These are phyloP conservation scores for Pedicia rivosa DNA, from an alignment of 2,888 invertebrate genomes.

Conservation along the genomic window DNA sequence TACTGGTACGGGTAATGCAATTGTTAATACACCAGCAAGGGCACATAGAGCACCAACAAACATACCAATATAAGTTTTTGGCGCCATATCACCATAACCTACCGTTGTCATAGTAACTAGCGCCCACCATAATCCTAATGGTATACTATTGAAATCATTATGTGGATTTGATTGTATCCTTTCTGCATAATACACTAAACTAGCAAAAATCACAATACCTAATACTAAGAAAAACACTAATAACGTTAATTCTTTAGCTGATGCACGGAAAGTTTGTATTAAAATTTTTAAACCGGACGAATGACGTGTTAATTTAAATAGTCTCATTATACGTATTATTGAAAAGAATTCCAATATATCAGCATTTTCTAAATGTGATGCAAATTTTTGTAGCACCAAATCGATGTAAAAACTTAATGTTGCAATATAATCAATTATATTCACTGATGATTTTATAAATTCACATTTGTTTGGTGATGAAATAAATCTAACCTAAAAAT, in stretches of 20 bases:
- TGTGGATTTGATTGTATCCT: slow-evolving; percentile 87
- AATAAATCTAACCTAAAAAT: slow-evolving; percentile 56
- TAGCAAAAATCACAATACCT: slow-evolving; percentile 96
- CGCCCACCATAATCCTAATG: slow-evolving; percentile 96
- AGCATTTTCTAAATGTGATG: slow-evolving; percentile 82
- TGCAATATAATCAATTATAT: slow-evolving; percentile 98
- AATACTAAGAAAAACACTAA: slow-evolving; percentile 95
- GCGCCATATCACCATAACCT: slow-evolving; percentile 97
- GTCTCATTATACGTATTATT: slow-evolving; percentile 93
- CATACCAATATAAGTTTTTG: slow-evolving; percentile 97
- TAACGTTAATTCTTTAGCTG: slow-evolving; percentile 89
- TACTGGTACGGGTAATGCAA: slow-evolving; percentile 97
- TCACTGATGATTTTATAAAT: slow-evolving; percentile 91
- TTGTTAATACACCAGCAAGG: slow-evolving; percentile 93
- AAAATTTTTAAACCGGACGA: slow-evolving; percentile 96
- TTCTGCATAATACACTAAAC: slow-evolving; percentile 96
- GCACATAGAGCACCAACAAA: slow-evolving; percentile 97
- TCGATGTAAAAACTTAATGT: slow-evolving; percentile 98
- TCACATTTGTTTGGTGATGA: slow-evolving; percentile 87
- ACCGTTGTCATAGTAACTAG: slow-evolving; percentile 98
- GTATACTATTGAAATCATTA: slow-evolving; percentile 97
- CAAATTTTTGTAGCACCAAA: slow-evolving; percentile 74
- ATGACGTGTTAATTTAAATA: slow-evolving; percentile 93
- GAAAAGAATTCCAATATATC: slow-evolving; percentile 95
- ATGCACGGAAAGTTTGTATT: slow-evolving; percentile 94